Base-by-base conservation (phyloP, 2,888 invertebrate species). In the Microctonus aethiopoides region DNA sequence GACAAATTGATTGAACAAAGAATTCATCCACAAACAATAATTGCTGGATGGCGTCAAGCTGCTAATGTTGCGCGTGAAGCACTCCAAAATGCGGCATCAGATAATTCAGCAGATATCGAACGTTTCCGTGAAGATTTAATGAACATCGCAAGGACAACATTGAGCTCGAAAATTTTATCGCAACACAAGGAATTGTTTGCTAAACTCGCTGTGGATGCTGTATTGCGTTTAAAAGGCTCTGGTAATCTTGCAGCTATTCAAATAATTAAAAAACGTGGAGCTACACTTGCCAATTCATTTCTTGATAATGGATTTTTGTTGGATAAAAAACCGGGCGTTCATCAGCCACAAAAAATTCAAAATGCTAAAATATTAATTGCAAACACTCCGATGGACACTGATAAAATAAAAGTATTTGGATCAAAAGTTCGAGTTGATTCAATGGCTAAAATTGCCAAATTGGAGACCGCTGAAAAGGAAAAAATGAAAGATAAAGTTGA, bases 401-500 rank as follows among this genome's bases (percentile, higher is more conserved):
- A 99, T 85, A 99, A 99, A 88, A 98, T 99, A 78, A 99, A 99
- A 89, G 83, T 99, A 24, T 99, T 99, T 88, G 99, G 99, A 56
- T 98, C 98, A 52, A 93, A 96, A 75, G 97, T 96, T 76, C 93
- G 95, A 82, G 96, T 95, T 0, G 95, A 96, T 85, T 96, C 96
- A 0, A 92, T 96, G 91, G 92, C 95, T 0, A 95, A 99, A 87
- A 96, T 99, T 74, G 99, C 99, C 4, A 99, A 99, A 83, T 88
- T 99, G 63, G 99, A 99, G 88, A 88, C 95, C 59, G 99, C 99
- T 1, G 99, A 99, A 85, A 99, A 99, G 85, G 97, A 98, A 84
- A 99, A 99, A 86, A 99, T 99, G 99, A 98, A 97, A 79, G 97
- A 98, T 80, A 99, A 99, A 90, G 98, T 99, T 2, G 94, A 95